A percentile compares a stretch with the other conserved stretches of the same genome.
Conservation (phyloP, 2,113 vertebrate species). For the Grammomys dolichurus region DNA sequence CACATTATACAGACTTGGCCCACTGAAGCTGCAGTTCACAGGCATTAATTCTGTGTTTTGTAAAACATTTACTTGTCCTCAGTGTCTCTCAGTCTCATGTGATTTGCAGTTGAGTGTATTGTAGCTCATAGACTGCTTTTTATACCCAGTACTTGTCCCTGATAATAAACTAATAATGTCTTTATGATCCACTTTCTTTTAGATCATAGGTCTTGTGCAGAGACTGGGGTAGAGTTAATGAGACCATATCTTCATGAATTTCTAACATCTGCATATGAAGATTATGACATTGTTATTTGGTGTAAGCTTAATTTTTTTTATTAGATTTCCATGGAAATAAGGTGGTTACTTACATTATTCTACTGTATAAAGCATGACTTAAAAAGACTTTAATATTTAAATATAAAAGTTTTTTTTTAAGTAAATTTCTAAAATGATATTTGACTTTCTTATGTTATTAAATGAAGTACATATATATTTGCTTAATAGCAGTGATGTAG, state of each 20-base stretch:
- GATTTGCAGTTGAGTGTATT: conserved; percentile 28
- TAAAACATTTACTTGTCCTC: background rate
- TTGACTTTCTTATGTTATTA: background rate
- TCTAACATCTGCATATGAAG: conserved; percentile 97
- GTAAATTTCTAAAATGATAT: conserved; percentile 29
- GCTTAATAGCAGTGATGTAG: background rate
- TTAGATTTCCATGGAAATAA: conserved; percentile 68
- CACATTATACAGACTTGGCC: background rate
- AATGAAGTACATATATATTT: background rate
- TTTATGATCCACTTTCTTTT: conserved; percentile 70
- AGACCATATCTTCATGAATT: conserved; percentile 98
- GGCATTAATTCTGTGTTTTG: conserved; percentile 37
- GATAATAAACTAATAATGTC: conserved; percentile 53
- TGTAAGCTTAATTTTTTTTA: conserved; percentile 90
- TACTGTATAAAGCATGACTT: conserved; percentile 40
- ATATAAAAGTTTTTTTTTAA: conserved; percentile 23
- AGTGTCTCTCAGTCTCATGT: conserved; percentile 11
- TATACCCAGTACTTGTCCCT: conserved; percentile 31
- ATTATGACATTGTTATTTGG: conserved; percentile 99
- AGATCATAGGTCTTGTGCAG: conserved; percentile 99
- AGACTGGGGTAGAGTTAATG: conserved; percentile 98
- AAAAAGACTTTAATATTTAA: conserved; percentile 40
- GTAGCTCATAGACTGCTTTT: conserved; percentile 25
- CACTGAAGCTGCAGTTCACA: conserved; percentile 13
- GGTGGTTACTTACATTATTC: conserved; percentile 20